Base-by-base conservation (phyloP, 2,888 invertebrate genomes). In the Drosophila rubida region DNA sequence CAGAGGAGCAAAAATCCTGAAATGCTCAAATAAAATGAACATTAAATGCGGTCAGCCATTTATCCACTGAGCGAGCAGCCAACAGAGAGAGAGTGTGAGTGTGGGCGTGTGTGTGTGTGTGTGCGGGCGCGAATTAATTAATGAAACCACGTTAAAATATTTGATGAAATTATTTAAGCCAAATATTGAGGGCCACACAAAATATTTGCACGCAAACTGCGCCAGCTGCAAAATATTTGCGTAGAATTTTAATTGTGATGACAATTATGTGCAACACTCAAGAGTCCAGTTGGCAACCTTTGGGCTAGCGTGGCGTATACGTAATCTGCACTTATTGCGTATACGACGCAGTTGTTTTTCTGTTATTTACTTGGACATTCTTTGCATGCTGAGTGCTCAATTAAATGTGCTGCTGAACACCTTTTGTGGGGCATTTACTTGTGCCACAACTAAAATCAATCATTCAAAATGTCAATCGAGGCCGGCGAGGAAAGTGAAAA, bases 121-220 rank as follows among this genome's bases (percentile, higher is more conserved):
- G 13, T 46, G 53, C 62, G 67, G 65, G 25, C 41, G 48, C 30
- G 55, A 66, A 78, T 80, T 75, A 78, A 80, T 80, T 76, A 78
- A 80, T 75, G 70, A 78, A 80, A 76, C 42, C 58, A 60, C 59
- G 65, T 73, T 71, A 71, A 81, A 79, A 81, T 81, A 81, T 80
- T 80, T 81, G 75, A 77, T 79, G 70, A 77, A 75, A 77, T 72
- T 72, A 70, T 64, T 58, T 19, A 71, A 66, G 69, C 25, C 67
- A 78, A 78, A 80, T 78, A 80, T 75, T 69, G 69, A 65, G 55
- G 41, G n/a, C 45, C 11, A 11, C 11, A 11, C 30, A 41, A 62
- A 64, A 64, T 71, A 66, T 74, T 74, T 73, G 48, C 39, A 13
- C 16, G 16, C 54, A 45, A 66, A 41, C 23, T 53, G 32, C 13